Percentiles rank a stretch among this genome's conserved stretches.
Conservation (phyloP, 2,113 vertebrate genomes). For the Oryzias celebensis region DNA sequence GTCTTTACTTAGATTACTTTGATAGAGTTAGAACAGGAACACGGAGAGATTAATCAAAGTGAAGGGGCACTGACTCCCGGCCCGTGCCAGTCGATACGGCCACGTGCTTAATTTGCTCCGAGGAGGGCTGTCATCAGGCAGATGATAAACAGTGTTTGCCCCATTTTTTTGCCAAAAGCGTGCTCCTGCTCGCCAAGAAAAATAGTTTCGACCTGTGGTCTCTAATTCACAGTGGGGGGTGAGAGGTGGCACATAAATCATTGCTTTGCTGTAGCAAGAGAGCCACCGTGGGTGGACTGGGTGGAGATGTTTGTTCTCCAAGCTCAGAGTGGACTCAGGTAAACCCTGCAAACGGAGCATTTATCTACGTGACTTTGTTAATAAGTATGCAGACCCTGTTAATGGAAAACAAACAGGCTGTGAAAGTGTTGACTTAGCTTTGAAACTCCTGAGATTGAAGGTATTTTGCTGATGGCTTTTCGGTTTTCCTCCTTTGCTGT, state of each 20-base stretch:
- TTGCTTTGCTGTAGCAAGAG: conserved; percentile 49
- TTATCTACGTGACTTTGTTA: conserved; percentile 8
- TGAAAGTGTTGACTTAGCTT: conserved; percentile 12
- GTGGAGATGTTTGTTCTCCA: conserved; percentile 37
- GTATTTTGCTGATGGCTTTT: too few species aligned
- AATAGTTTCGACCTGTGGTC: conserved; percentile 77
- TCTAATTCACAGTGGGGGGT: conserved; percentile 78
- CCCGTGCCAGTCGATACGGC: conserved; percentile 73
- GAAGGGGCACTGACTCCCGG: conserved; percentile 71
- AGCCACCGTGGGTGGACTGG: conserved; percentile 32
- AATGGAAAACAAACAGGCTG: conserved; percentile 12
- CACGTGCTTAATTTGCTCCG: conserved; percentile 63
- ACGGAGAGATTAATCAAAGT: conserved; percentile 75
- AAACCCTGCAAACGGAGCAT: conserved; percentile 12
- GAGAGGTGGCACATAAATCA: conserved; percentile 76
- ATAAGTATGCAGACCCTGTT: neutral
- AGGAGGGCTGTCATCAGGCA: conserved; percentile 65
- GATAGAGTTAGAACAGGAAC: conserved; percentile 74
- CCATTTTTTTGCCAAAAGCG: conserved; percentile 76
- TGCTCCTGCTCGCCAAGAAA: conserved; percentile 72
- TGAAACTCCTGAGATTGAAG: too few species aligned
- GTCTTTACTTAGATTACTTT: conserved; percentile 71
- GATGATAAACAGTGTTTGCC: conserved; percentile 82
- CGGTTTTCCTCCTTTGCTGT: conserved; percentile 32
- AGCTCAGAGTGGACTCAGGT: conserved; percentile 27